Evolutionary conservation across 2,113 vertebrate genomes (phyloP).

Genomic region (Cyanocitta stelleri): DNA sequence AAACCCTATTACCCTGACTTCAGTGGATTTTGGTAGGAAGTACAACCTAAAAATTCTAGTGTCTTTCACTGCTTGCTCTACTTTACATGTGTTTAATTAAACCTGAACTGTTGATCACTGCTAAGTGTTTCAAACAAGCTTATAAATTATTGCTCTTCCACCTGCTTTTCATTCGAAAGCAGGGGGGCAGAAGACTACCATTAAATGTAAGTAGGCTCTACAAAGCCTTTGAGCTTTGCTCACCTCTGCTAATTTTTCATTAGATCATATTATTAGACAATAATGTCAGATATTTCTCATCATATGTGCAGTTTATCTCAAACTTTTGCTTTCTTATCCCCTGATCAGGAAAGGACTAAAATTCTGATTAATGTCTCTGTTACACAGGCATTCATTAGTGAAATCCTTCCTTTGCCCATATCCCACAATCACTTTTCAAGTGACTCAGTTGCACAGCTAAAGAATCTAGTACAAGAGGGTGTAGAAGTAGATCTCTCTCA

Average conservation of each 20-base stretch:
- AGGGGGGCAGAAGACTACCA: background rate
- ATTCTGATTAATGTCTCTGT: slow-evolving; percentile 26
- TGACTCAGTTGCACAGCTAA: background rate
- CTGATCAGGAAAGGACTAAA: background rate
- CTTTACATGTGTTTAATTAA: background rate
- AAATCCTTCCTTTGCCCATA: slow-evolving; percentile 25
- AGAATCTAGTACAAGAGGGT: background rate
- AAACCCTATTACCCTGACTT: background rate
- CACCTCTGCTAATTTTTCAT: background rate
- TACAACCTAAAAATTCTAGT: background rate
- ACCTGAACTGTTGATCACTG: background rate
- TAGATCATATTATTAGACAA: slow-evolving; percentile 17
- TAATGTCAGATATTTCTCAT: background rate
- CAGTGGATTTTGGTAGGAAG: background rate
- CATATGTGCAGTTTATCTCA: slow-evolving; percentile 14
- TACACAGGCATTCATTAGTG: background rate
- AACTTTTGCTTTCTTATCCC: background rate
- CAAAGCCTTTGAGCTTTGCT: background rate
- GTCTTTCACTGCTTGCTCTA: background rate
- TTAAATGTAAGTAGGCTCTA: background rate
- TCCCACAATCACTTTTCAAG: slow-evolving; percentile 10
- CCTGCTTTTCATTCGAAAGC: background rate
- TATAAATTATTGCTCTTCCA: background rate
- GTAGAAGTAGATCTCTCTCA: background rate
- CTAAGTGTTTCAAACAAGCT: background rate